These are phyloP conservation scores for Drosophila barbarae DNA, from an alignment of 2,888 invertebrate species.

Conservation along the genomic window DNA sequence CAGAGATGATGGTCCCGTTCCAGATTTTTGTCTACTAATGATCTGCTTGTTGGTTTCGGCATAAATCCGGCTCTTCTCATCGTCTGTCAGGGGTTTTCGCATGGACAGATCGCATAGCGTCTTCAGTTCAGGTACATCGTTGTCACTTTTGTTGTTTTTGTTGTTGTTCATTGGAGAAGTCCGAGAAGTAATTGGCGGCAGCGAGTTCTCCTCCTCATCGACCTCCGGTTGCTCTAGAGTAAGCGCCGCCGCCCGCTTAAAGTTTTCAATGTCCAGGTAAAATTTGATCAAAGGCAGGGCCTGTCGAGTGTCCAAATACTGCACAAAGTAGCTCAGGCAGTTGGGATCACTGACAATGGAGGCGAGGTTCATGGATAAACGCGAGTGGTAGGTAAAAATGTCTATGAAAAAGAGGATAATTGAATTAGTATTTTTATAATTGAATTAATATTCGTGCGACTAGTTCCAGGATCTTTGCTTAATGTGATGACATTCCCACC, in stretches of 20 bases:
- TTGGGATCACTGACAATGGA: constrained; percentile 89
- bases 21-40: constrained; percentile 31
- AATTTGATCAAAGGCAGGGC: constrained; percentile 85
- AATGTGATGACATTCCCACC: background rate
- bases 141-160: constrained; percentile 46
- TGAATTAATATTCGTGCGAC: background rate
- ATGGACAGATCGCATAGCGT: constrained; percentile 78
- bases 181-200: background rate
- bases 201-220: background rate
- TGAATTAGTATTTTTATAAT: background rate
- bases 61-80: constrained; percentile 79
- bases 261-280: constrained; percentile 88
- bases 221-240: constrained; percentile 23
- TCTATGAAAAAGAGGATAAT: constrained; percentile 46
- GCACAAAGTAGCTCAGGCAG: constrained; percentile 90
- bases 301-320: constrained; percentile 90
- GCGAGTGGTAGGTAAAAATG: constrained; percentile 77
- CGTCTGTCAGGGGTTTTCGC: constrained; percentile 79
- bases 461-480: background rate
- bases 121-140: constrained; percentile 78
- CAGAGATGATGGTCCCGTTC: constrained; percentile 2
- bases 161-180: constrained; percentile 3
- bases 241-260: constrained; percentile 80
- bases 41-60: constrained; percentile 77
- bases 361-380: constrained; percentile 86